Percentiles rank a stretch among this genome's conserved stretches.
phyloP scores from a whole-genome alignment of 2,888 invertebrate species.

The Lymantria monacha region DNA sequence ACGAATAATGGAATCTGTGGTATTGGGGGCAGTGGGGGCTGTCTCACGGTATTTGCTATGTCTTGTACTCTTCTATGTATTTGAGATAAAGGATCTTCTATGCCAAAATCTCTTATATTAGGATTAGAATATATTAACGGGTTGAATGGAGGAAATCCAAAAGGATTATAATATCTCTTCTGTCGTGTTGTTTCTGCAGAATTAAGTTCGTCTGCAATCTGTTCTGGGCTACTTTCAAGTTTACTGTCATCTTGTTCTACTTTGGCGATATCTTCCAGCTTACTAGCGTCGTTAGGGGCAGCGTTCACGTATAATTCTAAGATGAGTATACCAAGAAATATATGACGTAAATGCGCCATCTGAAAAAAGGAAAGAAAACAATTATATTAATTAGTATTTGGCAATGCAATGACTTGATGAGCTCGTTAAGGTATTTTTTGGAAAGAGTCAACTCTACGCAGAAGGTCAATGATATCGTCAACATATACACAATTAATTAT shows the following conservation, averaged over 20 bases:
- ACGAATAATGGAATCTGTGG: conserved; percentile 48
- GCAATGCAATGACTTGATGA: not conserved
- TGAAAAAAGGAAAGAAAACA: conserved; percentile 44
- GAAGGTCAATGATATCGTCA: too few relatives aligned
- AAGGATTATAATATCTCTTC: conserved; percentile 53
- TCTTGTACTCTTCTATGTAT: conserved; percentile 51
- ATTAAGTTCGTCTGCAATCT: conserved; percentile 29
- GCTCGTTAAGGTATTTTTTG: not conserved
- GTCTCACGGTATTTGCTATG: conserved; percentile 41
- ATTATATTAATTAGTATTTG: not conserved
- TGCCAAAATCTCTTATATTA: conserved; percentile 17
- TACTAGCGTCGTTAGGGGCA: conserved; percentile 48
- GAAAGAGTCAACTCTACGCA: not conserved
- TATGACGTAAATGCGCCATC: conserved; percentile 49
- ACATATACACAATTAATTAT: too few relatives aligned
- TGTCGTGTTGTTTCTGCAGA: conserved; percentile 43
- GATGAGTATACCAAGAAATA: conserved; percentile 45
- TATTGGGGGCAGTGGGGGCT: conserved; percentile 34
- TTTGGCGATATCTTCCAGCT: conserved; percentile 38
- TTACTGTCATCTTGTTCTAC: conserved; percentile 28
- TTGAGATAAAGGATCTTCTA: conserved; percentile 43
- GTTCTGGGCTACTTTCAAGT: conserved; percentile 31
- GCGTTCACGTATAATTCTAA: conserved; percentile 46
- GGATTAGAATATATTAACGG: conserved; percentile 37
- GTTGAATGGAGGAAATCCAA: conserved; percentile 41